Conservation (phyloP, 2,113 vertebrate genomes). For the Dipodomys ordii region DNA sequence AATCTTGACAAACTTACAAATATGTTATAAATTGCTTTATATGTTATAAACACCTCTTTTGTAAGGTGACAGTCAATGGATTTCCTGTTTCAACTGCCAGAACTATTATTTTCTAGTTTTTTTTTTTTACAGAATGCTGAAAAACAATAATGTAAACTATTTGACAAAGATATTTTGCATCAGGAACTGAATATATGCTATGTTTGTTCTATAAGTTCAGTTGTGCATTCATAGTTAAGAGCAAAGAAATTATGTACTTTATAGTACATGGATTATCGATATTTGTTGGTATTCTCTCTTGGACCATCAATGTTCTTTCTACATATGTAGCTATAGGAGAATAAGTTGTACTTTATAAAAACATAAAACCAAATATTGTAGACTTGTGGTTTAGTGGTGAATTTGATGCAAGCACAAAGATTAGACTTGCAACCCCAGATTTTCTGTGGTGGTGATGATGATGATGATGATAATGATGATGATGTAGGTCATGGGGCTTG, state of each 20-base stretch:
- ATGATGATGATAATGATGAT: no score
- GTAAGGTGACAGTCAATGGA: neutral
- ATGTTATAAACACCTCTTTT: conserved; percentile 41
- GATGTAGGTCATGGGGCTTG: no score
- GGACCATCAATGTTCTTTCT: neutral
- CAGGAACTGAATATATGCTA: conserved; percentile 52
- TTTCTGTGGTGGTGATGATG: neutral
- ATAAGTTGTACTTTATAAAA: conserved; percentile 18
- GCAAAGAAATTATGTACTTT: conserved; percentile 15
- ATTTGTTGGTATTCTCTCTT: conserved; percentile 44
- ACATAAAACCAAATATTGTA: neutral
- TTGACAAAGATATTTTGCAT: conserved; percentile 51
- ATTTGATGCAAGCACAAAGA: neutral
- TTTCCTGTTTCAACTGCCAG: conserved; percentile 44
- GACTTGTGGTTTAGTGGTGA: conserved; percentile 8
- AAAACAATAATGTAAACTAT: conserved; percentile 51
- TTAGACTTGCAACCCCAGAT: neutral
- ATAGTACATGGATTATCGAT: neutral
- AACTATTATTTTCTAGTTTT: neutral
- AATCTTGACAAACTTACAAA: conserved; percentile 57
- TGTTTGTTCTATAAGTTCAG: neutral
- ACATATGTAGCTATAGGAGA: neutral
- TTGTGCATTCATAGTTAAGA: conserved; percentile 58
- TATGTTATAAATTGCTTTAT: conserved; percentile 36
- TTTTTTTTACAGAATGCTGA: conserved; percentile 30